These are phyloP conservation scores for Ditylenchus dipsaci DNA, from an alignment of 1,140 invertebrate species.

Conservation along the genomic window DNA sequence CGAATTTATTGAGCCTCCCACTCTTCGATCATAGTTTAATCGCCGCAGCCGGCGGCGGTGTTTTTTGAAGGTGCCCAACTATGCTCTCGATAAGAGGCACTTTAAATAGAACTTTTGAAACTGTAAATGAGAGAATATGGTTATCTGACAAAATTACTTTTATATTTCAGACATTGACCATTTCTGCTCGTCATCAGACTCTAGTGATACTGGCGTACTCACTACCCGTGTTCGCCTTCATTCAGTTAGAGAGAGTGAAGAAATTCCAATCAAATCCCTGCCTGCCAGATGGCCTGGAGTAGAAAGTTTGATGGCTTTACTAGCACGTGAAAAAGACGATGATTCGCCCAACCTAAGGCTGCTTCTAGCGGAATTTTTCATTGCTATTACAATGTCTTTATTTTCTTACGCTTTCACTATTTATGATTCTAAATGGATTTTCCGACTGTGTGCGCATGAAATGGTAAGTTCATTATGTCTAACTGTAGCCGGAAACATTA, in stretches of 20 bases:
- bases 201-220: conserved; percentile 4
- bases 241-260: conserved; percentile 4
- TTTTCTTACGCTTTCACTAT: conserved; percentile 86
- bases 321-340: conserved; percentile 85
- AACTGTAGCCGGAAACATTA: too few species aligned
- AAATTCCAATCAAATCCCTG: conserved; percentile 8
- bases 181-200: not conserved
- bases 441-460: conserved; percentile 75
- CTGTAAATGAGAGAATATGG: too few species aligned
- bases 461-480: conserved; percentile 62
- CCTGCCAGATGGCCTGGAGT: conserved; percentile 72
- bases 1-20: too few species aligned
- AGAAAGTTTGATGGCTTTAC: conserved; percentile 78
- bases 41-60: too few species aligned
- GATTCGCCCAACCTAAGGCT: conserved; percentile 86
- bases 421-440: conserved; percentile 87
- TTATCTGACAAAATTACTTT: too few species aligned
- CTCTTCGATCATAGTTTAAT: too few species aligned
- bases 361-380: conserved; percentile 83
- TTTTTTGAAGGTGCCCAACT: too few species aligned
- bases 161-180: conserved; percentile 4
- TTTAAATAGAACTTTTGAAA: too few species aligned
- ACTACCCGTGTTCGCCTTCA: conserved; percentile 8
- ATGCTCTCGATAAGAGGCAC: too few species aligned
- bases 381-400: conserved; percentile 83